Percentiles rank a stretch among this genome's conserved stretches.
Conservation (phyloP, 2,888 invertebrate genomes). For the Ditula angustiorana region DNA sequence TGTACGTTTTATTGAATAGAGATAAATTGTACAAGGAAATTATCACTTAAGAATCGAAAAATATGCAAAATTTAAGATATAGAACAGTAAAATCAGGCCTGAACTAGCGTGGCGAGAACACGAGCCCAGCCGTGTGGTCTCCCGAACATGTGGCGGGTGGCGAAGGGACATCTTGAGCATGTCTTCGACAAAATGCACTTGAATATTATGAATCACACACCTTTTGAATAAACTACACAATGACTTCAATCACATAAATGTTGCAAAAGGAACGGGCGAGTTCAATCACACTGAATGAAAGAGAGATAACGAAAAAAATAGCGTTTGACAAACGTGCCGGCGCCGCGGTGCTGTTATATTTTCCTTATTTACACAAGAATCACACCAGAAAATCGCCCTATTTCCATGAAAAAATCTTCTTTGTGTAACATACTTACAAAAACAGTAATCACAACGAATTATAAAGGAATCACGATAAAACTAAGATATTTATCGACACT, state of each 20-base stretch:
- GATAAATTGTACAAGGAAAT: slow-evolving; percentile 19
- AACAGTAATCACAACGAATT: slow-evolving; percentile 74
- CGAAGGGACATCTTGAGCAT: slow-evolving; percentile 74
- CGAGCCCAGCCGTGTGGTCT: slow-evolving; percentile 61
- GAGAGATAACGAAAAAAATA: slow-evolving; percentile 67
- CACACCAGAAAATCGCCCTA: slow-evolving; percentile 66
- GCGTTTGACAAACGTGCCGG: slow-evolving; percentile 83
- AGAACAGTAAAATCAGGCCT: slow-evolving; percentile 51
- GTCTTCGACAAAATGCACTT: slow-evolving; percentile 61
- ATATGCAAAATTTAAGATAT: slow-evolving; percentile 46
- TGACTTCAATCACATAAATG: slow-evolving; percentile 52
- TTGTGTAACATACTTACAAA: slow-evolving; percentile 82
- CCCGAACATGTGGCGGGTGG: slow-evolving; percentile 76
- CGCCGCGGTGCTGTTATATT: slow-evolving; percentile 70
- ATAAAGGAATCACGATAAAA: slow-evolving; percentile 80
- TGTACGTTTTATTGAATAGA: slow-evolving; percentile 26
- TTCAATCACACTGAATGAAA: slow-evolving; percentile 59
- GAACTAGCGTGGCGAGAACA: slow-evolving; percentile 54
- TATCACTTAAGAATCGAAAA: slow-evolving; percentile 31
- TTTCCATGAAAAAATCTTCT: slow-evolving; percentile 76
- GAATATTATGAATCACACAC: slow-evolving; percentile 60
- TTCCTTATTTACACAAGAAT: slow-evolving; percentile 75
- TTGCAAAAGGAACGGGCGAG: slow-evolving; percentile 52
- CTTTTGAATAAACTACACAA: slow-evolving; percentile 54
- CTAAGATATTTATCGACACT: slow-evolving; percentile 88